Base-by-base conservation (phyloP, 2,113 vertebrate species). In the Suricata suricatta region DNA sequence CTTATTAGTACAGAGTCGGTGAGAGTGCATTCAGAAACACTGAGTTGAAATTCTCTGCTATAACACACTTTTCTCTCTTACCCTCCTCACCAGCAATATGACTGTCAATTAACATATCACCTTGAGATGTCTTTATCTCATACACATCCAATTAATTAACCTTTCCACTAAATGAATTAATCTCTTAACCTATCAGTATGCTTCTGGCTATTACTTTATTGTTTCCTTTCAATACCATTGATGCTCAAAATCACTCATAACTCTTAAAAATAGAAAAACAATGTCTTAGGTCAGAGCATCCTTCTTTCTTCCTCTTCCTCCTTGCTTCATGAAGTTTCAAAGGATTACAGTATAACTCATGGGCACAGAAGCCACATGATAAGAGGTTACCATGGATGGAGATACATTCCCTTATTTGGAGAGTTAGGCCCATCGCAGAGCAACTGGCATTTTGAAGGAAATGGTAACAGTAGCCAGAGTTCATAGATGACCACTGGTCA, bases 91-190 rank as follows among this genome's bases (percentile, higher is more conserved):
- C 60, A 76, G 57, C 47, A n/a, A 81, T 84, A 25, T 21, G 21
- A 79, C 68, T 79, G 25, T 66, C 96, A 95, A 85, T 95, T 93
- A 84, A 89, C 97, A 66, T 63, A 86, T 23, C 72, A 92, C 88
- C 92, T 96, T 97, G 54, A 87, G 33, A 90, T 87, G 31, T 81
- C 72, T 97, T 97, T 93, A 77, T 95, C 86, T 92, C 35, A 80
- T 52, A 83, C 10, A 29, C 68, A 90, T 93, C 50, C 71, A 90
- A 88, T 96, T 96, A 96, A 97, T 97, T 97, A 97, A 93, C 74
- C 96, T 98, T 95, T 81, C 23, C 41, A 68, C 44, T 83, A 90
- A 97, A 69, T 84, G 50, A 93, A 98, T 97, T 96, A 95, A 87
- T 72, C 79, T 79, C 60, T 90, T 97, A 35, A 84, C 50, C 64